Evolutionary conservation across 2,888 invertebrate species (phyloP).

Genomic region (Campaea margaritaria): DNA sequence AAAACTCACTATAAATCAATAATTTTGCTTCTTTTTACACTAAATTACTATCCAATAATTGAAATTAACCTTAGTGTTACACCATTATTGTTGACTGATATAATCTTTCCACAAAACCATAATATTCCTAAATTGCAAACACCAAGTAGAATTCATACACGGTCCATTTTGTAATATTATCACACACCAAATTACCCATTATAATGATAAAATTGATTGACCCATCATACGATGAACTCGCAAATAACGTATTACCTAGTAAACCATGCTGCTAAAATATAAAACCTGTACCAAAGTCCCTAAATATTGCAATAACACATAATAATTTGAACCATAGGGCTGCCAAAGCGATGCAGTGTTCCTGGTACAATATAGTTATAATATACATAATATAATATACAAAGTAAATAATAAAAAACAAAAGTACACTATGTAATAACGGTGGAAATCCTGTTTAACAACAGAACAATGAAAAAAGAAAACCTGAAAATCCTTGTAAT

Average conservation of each 20-base stretch:
- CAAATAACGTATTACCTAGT: slow-evolving; percentile 4
- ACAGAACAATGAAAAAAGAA: no score
- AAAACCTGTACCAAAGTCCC: slow-evolving; percentile 23
- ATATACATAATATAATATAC: slow-evolving; percentile 6
- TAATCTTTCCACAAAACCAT: neutral
- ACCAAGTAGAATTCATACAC: neutral
- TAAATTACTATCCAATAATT: neutral
- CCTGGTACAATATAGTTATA: slow-evolving; percentile 49
- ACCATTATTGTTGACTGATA: neutral
- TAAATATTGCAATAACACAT: slow-evolving; percentile 40
- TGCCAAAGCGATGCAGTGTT: slow-evolving; percentile 77
- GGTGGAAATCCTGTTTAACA: no score
- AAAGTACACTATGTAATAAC: no score
- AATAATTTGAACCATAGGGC: slow-evolving; percentile 67
- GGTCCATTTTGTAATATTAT: slow-evolving; percentile 1
- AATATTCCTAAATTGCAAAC: neutral
- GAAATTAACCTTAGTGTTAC: no score
- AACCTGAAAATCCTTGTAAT: no score
- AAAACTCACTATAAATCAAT: neutral
- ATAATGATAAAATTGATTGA: neutral
- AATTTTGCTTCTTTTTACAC: neutral
- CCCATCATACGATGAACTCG: neutral
- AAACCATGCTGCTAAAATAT: slow-evolving; percentile 36
- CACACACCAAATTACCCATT: slow-evolving; percentile 13
- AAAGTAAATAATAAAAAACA: slow-evolving; percentile 30